phyloP scores from a whole-genome alignment of 2,888 invertebrate genomes.

The Volucella inflata region DNA sequence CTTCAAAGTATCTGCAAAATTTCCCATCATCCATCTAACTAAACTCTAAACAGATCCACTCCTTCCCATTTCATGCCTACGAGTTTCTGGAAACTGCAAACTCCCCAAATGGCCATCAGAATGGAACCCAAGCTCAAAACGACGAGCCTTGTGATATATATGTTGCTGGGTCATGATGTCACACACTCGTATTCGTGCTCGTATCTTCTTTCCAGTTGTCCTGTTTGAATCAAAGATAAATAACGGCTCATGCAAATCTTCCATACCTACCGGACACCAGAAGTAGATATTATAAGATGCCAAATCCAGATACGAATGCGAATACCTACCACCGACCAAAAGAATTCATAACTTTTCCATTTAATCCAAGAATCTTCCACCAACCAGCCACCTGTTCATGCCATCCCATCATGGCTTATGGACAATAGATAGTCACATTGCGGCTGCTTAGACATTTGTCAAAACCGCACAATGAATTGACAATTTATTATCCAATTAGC shows the following conservation, averaged over 20 bases:
- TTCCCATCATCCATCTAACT: slow-evolving; percentile 47
- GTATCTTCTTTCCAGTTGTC: slow-evolving; percentile 34
- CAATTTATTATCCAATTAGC: slow-evolving; percentile 75
- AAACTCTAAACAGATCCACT: slow-evolving; percentile 25
- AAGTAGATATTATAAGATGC: slow-evolving; percentile 58
- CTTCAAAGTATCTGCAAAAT: slow-evolving; percentile 3
- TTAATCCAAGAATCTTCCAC: slow-evolving; percentile 18
- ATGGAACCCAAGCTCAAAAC: slow-evolving; percentile 7
- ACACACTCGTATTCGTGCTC: too few species aligned
- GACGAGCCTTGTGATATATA: slow-evolving; percentile 53
- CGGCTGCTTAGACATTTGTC: slow-evolving; percentile 62
- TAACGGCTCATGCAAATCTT: slow-evolving; percentile 69
- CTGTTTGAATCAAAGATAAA: slow-evolving; percentile 54
- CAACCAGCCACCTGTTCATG: slow-evolving; percentile 51
- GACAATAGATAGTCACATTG: slow-evolving; percentile 62
- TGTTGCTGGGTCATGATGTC: slow-evolving; percentile 73
- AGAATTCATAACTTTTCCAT: slow-evolving; percentile 38
- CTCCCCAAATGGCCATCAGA: slow-evolving; percentile 31
- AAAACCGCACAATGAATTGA: slow-evolving; percentile 69
- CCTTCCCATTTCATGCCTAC: slow-evolving; percentile 6
- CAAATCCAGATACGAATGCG: slow-evolving; percentile 22
- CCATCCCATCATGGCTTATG: neutral
- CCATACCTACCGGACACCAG: slow-evolving; percentile 33
- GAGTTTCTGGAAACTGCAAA: neutral
- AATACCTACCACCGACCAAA: slow-evolving; percentile 11